Conservation (phyloP, 1,140 invertebrate genomes). For the Spodoptera frugiperda region DNA sequence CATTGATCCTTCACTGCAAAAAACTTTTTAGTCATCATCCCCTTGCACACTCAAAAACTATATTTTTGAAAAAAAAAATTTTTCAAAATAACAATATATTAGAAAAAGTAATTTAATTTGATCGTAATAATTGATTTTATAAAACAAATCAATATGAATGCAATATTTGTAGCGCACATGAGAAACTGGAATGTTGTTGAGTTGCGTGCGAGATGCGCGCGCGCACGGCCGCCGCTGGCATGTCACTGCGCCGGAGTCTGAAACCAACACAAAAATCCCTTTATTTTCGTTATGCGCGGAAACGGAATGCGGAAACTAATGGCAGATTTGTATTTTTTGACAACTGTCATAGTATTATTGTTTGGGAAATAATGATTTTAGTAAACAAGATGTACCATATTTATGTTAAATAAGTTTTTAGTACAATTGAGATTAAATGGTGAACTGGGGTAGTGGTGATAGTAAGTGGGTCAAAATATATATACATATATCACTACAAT, state of each 20-base stretch:
- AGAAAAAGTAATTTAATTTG: too few relatives aligned
- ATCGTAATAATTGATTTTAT: too few relatives aligned
- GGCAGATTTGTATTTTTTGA: constrained; percentile 10
- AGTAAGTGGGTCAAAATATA: too few relatives aligned
- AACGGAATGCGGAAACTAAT: constrained; percentile 39
- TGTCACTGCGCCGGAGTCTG: constrained; percentile 39
- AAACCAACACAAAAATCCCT: constrained; percentile 45
- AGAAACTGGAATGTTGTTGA: constrained; percentile 38
- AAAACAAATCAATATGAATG: constrained; percentile 34
- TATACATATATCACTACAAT: too few relatives aligned
- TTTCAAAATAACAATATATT: too few relatives aligned
- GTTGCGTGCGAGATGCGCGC: constrained; percentile 30
- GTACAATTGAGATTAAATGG: too few relatives aligned
- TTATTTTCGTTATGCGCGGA: constrained; percentile 40
- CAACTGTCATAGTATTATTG: neutral
- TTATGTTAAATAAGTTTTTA: neutral
- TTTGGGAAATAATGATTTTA: neutral
- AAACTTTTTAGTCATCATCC: constrained; percentile 1
- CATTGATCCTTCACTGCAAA: constrained; percentile 34
- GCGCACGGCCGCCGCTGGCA: constrained; percentile 30
- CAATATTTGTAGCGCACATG: constrained; percentile 18
- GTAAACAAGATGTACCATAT: neutral
- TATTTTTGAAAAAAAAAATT: too few relatives aligned
- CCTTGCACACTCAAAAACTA: neutral
- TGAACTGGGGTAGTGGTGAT: too few relatives aligned